Evolutionary conservation across 2,113 vertebrate species (phyloP).

Genomic region (Cyrtonyx montezumae): DNA sequence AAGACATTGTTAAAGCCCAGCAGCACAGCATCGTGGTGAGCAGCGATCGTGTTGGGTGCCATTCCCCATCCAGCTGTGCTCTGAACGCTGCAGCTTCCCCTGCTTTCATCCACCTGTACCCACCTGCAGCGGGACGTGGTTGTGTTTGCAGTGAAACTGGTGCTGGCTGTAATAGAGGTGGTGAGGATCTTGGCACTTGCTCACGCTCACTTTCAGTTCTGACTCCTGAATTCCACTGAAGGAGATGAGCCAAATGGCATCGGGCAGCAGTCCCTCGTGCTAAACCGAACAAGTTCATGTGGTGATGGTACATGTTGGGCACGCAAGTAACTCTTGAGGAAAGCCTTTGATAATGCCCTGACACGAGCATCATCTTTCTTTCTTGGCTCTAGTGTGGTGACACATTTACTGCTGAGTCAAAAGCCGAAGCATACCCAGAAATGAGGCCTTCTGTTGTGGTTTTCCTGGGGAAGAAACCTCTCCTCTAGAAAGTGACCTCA

Average conservation of each 20-base stretch:
- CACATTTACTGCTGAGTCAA: slow-evolving; percentile 31
- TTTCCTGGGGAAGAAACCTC: slow-evolving; percentile 48
- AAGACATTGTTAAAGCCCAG: not conserved
- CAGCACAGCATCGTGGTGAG: not conserved
- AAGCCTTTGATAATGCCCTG: slow-evolving; percentile 29
- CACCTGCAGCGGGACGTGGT: not conserved
- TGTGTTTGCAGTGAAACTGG: accelerated
- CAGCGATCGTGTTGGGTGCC: accelerated
- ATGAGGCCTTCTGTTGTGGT: slow-evolving; percentile 52
- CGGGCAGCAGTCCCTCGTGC: not conserved
- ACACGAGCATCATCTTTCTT: not conserved
- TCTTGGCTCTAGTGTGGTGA: not conserved
- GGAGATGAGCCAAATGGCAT: not conserved
- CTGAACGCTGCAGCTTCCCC: not conserved
- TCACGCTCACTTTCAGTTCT: not conserved
- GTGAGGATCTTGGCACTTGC: not conserved
- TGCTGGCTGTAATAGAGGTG: not conserved
- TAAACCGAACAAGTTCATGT: not conserved
- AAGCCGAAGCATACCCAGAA: slow-evolving; percentile 20
- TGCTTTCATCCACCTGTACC: not conserved
- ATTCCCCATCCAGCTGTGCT: not conserved
- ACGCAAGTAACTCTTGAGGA: not conserved
- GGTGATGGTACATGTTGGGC: not conserved
- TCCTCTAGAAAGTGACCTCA: slow-evolving; percentile 65
- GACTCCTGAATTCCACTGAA: not conserved